Evolutionary conservation across 2,113 vertebrate species (phyloP).

Genomic region (Polypterus senegalus): DNA sequence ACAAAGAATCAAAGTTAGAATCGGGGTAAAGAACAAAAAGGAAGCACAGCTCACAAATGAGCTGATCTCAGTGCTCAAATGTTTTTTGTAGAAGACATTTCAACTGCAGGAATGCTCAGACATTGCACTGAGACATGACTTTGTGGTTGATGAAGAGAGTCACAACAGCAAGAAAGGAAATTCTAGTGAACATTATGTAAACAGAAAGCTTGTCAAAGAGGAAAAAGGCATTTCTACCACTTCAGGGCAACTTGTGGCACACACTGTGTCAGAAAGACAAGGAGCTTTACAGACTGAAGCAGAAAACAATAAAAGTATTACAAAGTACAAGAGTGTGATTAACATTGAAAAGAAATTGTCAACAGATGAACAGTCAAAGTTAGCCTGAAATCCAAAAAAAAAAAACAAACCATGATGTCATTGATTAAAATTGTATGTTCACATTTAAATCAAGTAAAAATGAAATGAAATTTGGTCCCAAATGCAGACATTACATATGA

Average conservation of each 20-base stretch:
- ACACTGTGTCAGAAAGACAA: constrained; percentile 37
- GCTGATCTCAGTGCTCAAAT: constrained; percentile 24
- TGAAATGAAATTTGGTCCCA: constrained; percentile 34
- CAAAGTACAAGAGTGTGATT: constrained; percentile 31
- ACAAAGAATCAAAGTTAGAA: constrained; percentile 10
- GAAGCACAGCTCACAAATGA: constrained; percentile 27
- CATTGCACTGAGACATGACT: constrained; percentile 16
- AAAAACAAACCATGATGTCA: too few species aligned
- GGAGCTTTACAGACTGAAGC: constrained; percentile 32
- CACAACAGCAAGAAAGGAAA: constrained; percentile 14
- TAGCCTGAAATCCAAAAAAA: too few species aligned
- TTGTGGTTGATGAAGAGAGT: constrained; percentile 30
- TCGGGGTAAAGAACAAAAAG: constrained; percentile 23
- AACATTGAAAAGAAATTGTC: constrained; percentile 18
- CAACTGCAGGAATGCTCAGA: constrained; percentile 23
- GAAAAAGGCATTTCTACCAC: constrained; percentile 36
- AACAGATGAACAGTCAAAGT: too few species aligned
- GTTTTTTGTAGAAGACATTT: constrained; percentile 6
- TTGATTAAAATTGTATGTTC: too few species aligned
- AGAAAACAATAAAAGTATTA: constrained; percentile 31
- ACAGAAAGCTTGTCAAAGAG: constrained; percentile 12
- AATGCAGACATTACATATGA: constrained; percentile 28
- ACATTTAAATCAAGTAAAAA: not conserved
- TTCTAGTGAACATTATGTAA: constrained; percentile 23
- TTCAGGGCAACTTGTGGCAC: constrained; percentile 39